These are phyloP conservation scores for Cephus rjabovi DNA, from an alignment of 2,888 invertebrate genomes.

Conservation along the genomic window DNA sequence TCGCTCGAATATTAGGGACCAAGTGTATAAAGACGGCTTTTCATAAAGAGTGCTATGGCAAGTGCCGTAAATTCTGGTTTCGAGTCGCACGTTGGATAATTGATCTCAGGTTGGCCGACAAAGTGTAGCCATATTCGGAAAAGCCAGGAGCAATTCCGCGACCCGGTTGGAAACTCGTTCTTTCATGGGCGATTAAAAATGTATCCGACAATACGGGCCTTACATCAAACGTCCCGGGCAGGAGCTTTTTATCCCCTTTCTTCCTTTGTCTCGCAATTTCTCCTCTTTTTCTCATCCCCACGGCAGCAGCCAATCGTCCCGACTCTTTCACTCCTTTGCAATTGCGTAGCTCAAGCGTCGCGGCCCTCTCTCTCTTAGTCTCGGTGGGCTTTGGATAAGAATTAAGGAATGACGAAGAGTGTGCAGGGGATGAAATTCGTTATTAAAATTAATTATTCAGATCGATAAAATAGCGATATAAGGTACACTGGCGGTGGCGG, in stretches of 20 bases:
- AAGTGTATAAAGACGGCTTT: background rate
- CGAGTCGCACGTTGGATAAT: slow-evolving; percentile 24
- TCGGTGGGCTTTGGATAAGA: background rate
- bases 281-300: background rate
- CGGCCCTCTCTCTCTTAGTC: background rate
- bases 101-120: slow-evolving; percentile 34
- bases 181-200: slow-evolving; percentile 51
- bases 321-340: background rate
- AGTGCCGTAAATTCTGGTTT: background rate
- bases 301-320: background rate
- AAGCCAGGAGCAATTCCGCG: slow-evolving; percentile 33
- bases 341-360: background rate
- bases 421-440: slow-evolving; percentile 50
- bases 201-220: slow-evolving; percentile 53
- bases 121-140: slow-evolving; percentile 9
- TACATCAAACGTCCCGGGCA: slow-evolving; percentile 55
- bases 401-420: slow-evolving; percentile 17
- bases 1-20: background rate
- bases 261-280: slow-evolving; percentile 3
- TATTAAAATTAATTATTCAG: slow-evolving; percentile 66
- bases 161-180: slow-evolving; percentile 25
- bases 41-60: background rate
- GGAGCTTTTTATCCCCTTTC: slow-evolving; percentile 22
- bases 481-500: slow-evolving; percentile 56
- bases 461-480: slow-evolving; percentile 64